These are phyloP conservation scores for Ornithoptera priamus DNA, from an alignment of 2,888 invertebrate species.

Conservation along the genomic window DNA sequence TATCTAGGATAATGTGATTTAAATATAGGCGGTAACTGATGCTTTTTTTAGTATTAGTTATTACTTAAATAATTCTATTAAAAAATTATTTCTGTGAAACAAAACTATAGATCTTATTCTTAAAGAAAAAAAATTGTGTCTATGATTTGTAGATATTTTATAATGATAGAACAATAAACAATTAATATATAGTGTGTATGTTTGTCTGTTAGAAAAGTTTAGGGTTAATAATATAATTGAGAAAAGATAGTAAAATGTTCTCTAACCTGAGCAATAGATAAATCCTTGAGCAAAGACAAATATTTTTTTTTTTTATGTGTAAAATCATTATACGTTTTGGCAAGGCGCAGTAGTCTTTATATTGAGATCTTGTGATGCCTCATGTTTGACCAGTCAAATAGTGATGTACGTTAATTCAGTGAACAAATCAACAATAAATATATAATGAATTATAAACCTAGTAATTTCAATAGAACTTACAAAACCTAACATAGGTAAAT, in stretches of 20 bases:
- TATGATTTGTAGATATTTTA: background rate
- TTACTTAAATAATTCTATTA: too few species aligned
- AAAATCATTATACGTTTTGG: constrained; percentile 55
- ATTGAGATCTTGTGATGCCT: constrained; percentile 72
- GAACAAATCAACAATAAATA: constrained; percentile 45
- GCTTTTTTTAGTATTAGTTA: too few species aligned
- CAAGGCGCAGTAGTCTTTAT: constrained; percentile 70
- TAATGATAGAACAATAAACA: background rate
- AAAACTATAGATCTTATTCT: too few species aligned
- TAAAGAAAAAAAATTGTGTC: too few species aligned
- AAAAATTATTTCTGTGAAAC: too few species aligned
- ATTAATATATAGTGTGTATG: background rate
- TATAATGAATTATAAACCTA: constrained; percentile 35
- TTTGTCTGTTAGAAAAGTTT: background rate
- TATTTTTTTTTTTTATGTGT: constrained; percentile 28
- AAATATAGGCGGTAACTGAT: too few species aligned
- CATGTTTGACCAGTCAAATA: constrained; percentile 59
- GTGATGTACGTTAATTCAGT: constrained; percentile 52
- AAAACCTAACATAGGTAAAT: constrained; percentile 16
- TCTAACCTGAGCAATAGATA: constrained; percentile 50
- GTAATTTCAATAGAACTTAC: constrained; percentile 34
- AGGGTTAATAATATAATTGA: constrained; percentile 4
- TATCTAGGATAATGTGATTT: too few species aligned
- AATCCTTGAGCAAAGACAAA: constrained; percentile 39
- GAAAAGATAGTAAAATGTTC: constrained; percentile 26